Percentiles rank a stretch among this genome's conserved stretches.
These are phyloP conservation scores for Adelognathus sp. DNA, from an alignment of 2,888 invertebrate species.

Conservation along the genomic window DNA sequence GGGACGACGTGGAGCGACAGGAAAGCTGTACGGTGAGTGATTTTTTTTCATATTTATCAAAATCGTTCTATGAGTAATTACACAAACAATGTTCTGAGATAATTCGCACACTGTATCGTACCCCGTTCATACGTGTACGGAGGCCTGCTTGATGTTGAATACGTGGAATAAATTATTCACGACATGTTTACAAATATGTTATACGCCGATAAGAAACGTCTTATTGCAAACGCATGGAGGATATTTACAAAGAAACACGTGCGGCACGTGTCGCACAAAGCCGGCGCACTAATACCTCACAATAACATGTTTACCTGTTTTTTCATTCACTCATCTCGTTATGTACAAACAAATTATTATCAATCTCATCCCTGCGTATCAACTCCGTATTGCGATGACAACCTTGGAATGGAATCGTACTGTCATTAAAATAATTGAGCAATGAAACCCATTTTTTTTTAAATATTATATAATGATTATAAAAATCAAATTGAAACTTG, in stretches of 20 bases:
- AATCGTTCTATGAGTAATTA: neutral
- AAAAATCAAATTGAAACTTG: too few relatives aligned
- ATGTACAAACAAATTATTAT: neutral
- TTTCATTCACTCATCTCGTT: neutral
- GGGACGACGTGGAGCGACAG: slow-evolving; percentile 47
- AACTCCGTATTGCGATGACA: neutral
- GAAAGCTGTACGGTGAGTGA: slow-evolving; percentile 28
- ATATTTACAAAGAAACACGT: neutral
- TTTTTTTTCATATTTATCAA: neutral
- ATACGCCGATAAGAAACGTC: neutral
- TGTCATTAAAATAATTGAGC: neutral
- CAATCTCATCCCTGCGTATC: neutral
- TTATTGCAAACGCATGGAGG: neutral
- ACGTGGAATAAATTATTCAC: neutral
- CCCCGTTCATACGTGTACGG: neutral
- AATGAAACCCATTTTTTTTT: too few relatives aligned
- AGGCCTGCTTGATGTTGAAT: neutral
- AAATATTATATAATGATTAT: too few relatives aligned
- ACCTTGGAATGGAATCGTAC: neutral
- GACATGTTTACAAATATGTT: neutral
- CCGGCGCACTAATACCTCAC: neutral
- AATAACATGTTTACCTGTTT: neutral
- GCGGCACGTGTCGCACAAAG: neutral
- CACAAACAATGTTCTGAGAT: neutral
- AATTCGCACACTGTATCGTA: neutral